phyloP scores from a whole-genome alignment of 2,113 vertebrate species.

The Mystacornis crossleyi region DNA sequence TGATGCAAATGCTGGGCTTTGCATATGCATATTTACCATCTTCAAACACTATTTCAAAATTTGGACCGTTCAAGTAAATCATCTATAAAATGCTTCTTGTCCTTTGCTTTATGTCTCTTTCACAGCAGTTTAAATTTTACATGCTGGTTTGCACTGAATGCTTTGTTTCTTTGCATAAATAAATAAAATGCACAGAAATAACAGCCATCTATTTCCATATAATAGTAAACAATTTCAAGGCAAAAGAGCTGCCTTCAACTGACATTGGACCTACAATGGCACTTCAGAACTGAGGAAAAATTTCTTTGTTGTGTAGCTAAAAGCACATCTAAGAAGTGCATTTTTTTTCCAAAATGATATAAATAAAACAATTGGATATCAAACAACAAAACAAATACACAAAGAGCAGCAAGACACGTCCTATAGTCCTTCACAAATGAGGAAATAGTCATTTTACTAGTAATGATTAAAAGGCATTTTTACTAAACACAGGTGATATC shows the following conservation, averaged over 20 bases:
- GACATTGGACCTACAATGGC: background rate
- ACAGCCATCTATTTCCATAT: background rate
- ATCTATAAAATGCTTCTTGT: background rate
- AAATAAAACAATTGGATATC: background rate
- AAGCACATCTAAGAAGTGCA: background rate
- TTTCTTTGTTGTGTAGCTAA: background rate
- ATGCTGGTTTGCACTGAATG: background rate
- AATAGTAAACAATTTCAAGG: conserved; percentile 3
- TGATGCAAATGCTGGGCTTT: conserved; percentile 9
- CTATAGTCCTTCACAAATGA: background rate
- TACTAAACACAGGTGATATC: background rate
- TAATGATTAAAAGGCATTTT: background rate
- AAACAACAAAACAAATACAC: background rate
- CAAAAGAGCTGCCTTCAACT: background rate
- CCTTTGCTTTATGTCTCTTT: background rate
- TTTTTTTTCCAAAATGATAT: background rate
- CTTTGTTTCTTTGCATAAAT: conserved; percentile 41
- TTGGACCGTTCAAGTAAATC: background rate
- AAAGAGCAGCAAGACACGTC: background rate
- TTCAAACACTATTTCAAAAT: background rate
- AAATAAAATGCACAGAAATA: conserved; percentile 13
- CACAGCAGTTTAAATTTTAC: conserved; percentile 5
- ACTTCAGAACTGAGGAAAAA: background rate
- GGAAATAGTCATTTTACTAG: background rate
- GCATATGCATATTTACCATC: background rate